phyloP scores from a whole-genome alignment of 1,140 invertebrate species.

The Drusus annulatus region DNA sequence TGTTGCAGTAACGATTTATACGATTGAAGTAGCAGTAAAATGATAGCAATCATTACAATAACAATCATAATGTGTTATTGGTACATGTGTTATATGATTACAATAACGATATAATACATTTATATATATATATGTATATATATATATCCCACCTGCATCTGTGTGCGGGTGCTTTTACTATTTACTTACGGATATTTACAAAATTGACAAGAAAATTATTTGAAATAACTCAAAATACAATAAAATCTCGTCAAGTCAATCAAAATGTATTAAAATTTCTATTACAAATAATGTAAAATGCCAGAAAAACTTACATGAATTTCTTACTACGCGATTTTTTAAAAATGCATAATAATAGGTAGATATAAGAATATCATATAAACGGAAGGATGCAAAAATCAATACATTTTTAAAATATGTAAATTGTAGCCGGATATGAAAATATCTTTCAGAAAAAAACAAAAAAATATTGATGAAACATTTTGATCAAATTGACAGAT shows the following conservation, averaged over 20 bases:
- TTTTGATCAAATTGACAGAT: slow-evolving; percentile 36
- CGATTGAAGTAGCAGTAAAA: not conserved
- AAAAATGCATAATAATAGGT: not conserved
- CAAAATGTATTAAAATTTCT: not conserved
- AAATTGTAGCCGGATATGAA: too few relatives aligned
- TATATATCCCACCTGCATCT: slow-evolving; percentile 8
- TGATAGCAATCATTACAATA: not conserved
- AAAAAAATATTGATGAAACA: not conserved
- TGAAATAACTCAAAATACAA: slow-evolving; percentile 4
- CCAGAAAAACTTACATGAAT: not conserved
- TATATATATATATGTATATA: slow-evolving; percentile 22
- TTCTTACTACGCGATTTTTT: not conserved
- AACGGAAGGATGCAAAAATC: too few relatives aligned
- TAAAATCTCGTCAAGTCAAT: slow-evolving; percentile 24
- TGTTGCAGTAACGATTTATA: not conserved
- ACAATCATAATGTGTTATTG: slow-evolving; percentile 13
- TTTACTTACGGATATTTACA: slow-evolving; percentile 16
- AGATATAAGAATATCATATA: too few relatives aligned
- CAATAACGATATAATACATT: slow-evolving; percentile 16
- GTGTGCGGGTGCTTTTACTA: slow-evolving; percentile 6
- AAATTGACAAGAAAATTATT: slow-evolving; percentile 26
- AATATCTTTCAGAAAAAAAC: not conserved
- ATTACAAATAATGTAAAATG: too few relatives aligned
- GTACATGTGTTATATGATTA: slow-evolving; percentile 10
- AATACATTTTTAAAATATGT: too few relatives aligned